phyloP scores from a whole-genome alignment of 2,888 invertebrate species.

The Chloroclysta siterata region DNA sequence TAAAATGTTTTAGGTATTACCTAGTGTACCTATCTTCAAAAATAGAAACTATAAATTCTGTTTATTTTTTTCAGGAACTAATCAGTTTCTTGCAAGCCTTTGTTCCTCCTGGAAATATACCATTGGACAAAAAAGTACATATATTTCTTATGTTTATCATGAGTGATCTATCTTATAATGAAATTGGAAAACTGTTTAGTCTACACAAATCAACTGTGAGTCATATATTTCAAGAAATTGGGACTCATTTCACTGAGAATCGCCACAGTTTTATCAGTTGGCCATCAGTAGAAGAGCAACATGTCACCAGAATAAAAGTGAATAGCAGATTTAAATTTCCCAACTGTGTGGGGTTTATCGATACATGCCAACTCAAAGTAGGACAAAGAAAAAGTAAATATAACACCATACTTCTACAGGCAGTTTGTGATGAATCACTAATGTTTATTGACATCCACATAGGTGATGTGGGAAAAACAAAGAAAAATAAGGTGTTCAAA shows the following conservation, averaged over 20 bases:
- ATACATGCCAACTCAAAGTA: conserved; percentile 70
- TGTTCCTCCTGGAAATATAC: conserved; percentile 56
- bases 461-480: conserved; percentile 65
- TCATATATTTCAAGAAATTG: conserved; percentile 73
- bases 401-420: conserved; percentile 70
- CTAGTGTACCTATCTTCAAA: no score
- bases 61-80: conserved; percentile 62
- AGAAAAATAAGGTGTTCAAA: conserved; percentile 69
- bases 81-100: conserved; percentile 59
- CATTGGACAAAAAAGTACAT: conserved; percentile 75
- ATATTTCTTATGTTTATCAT: conserved; percentile 71
- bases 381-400: conserved; percentile 61
- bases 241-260: conserved; percentile 61
- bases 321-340: conserved; percentile 73
- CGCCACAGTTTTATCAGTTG: conserved; percentile 69
- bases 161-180: conserved; percentile 69
- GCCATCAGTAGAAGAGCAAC: conserved; percentile 76
- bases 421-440: conserved; percentile 75
- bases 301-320: conserved; percentile 73
- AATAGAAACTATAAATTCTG: no score
- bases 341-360: conserved; percentile 78
- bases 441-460: conserved; percentile 72
- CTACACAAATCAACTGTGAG: conserved; percentile 73
- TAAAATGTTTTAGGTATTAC: no score
- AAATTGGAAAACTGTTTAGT: conserved; percentile 68